phyloP scores from a whole-genome alignment of 2,888 invertebrate genomes.

The Drosophila austrosaltans region DNA sequence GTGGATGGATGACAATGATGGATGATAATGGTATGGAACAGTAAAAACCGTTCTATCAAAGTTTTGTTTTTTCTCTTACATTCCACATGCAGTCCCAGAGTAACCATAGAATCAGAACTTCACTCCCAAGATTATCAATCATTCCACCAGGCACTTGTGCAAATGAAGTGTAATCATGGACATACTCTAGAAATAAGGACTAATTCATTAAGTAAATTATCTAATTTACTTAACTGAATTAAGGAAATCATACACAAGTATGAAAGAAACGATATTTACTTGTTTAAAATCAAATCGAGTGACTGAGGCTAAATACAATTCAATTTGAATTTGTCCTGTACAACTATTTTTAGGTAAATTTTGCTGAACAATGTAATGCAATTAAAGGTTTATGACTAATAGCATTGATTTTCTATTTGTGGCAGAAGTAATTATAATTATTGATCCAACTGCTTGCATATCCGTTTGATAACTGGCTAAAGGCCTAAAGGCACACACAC shows the following conservation, averaged over 20 bases:
- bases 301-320: too few species aligned
- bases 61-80: constrained; percentile 19
- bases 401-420: constrained; percentile 9
- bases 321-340: not conserved
- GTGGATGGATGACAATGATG: constrained; percentile 32
- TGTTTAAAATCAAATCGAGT: too few species aligned
- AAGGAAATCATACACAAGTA: not conserved
- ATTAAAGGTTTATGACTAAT: not conserved
- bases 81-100: constrained; percentile 1
- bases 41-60: constrained; percentile 2
- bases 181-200: not conserved
- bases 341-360: not conserved
- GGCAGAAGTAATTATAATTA: constrained; percentile 24
- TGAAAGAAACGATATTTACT: too few species aligned
- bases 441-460: constrained; percentile 24
- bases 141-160: constrained; percentile 3
- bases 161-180: constrained; percentile 2
- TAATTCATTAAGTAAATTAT: constrained; percentile 11
- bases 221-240: not conserved
- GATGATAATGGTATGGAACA: constrained; percentile 17
- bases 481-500: not conserved
- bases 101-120: not conserved
- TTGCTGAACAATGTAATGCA: not conserved
- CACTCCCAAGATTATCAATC: constrained; percentile 15
- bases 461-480: constrained; percentile 23